Conservation (phyloP, 2,888 invertebrate species). For the Amblyjoppa fuscipennis region DNA sequence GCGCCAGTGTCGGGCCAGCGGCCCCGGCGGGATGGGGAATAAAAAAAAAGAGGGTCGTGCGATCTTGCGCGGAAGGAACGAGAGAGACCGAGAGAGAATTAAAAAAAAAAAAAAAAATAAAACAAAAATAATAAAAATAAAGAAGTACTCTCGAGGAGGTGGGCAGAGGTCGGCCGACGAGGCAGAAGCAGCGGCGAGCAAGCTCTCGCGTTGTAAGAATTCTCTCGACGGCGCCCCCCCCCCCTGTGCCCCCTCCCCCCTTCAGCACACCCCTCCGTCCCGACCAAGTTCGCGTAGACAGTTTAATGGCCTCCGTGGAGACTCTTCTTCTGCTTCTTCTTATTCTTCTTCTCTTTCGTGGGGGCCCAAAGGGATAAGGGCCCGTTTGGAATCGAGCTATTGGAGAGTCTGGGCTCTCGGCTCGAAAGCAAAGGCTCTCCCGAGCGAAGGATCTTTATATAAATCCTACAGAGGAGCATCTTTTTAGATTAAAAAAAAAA, state of each 20-base stretch:
- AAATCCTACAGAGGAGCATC: neutral
- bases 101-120: constrained; percentile 70
- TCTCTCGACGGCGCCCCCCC: constrained; percentile 70
- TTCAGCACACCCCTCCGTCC: constrained; percentile 36
- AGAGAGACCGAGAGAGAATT: constrained; percentile 71
- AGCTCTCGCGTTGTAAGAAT: constrained; percentile 78
- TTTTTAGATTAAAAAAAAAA: too few species aligned
- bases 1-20: constrained; percentile 76
- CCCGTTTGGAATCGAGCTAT: constrained; percentile 79
- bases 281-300: constrained; percentile 77
- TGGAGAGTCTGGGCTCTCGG: constrained; percentile 59
- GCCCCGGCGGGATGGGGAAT: constrained; percentile 58
- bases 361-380: constrained; percentile 77
- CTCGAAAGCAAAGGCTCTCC: constrained; percentile 24
- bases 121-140: constrained; percentile 51
- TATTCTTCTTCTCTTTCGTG: constrained; percentile 58
- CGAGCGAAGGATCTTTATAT: neutral
- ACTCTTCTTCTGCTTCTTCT: constrained; percentile 71
- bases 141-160: constrained; percentile 59
- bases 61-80: constrained; percentile 41
- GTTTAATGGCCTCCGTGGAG: constrained; percentile 82
- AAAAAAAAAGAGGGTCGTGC: constrained; percentile 44
- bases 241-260: too few species aligned
- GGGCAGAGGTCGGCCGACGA: constrained; percentile 55
- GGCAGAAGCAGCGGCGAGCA: constrained; percentile 47